These are phyloP conservation scores for Gambusia yucatana DNA, from an alignment of 2,797 vertebrate genomes.

Conservation along the genomic window DNA sequence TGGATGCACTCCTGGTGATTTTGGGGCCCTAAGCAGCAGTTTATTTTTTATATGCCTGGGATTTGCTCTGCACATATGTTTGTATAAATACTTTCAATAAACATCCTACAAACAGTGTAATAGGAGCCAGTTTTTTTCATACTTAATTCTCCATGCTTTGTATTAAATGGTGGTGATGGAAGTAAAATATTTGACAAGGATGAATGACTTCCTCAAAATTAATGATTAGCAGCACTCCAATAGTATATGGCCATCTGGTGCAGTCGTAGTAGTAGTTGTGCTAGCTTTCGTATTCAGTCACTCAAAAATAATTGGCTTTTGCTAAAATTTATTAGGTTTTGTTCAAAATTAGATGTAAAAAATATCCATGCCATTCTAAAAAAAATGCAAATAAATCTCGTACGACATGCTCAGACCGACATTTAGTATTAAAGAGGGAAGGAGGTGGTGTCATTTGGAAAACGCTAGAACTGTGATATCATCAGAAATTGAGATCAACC, in stretches of 20 bases:
- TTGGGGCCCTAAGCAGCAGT: not conserved
- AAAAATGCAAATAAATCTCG: conserved; percentile 64
- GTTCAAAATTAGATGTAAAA: conserved; percentile 49
- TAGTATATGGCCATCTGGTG: conserved; percentile 34
- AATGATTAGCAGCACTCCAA: conserved; percentile 41
- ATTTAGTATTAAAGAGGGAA: conserved; percentile 53
- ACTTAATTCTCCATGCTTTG: not conserved
- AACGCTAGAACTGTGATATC: conserved; percentile 44
- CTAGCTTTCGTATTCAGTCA: conserved; percentile 28
- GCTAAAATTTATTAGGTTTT: conserved; percentile 35
- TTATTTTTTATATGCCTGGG: not conserved
- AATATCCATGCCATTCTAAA: conserved; percentile 60
- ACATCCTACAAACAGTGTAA: not conserved
- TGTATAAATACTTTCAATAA: not conserved
- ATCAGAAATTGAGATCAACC: conserved; percentile 47
- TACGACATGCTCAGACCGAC: conserved; percentile 70
- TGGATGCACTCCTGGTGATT: not conserved
- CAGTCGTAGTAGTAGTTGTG: conserved; percentile 8
- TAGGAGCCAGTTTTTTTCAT: not conserved
- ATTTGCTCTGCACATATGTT: not conserved
- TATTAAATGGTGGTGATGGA: not conserved
- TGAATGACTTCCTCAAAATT: conserved; percentile 23
- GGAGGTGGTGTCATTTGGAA: conserved; percentile 25
- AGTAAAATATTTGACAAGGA: conserved; percentile 26
- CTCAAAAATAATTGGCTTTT: conserved; percentile 36